Evolutionary conservation across 2,888 invertebrate species (phyloP).

Genomic region (Muschampia plurimacula): DNA sequence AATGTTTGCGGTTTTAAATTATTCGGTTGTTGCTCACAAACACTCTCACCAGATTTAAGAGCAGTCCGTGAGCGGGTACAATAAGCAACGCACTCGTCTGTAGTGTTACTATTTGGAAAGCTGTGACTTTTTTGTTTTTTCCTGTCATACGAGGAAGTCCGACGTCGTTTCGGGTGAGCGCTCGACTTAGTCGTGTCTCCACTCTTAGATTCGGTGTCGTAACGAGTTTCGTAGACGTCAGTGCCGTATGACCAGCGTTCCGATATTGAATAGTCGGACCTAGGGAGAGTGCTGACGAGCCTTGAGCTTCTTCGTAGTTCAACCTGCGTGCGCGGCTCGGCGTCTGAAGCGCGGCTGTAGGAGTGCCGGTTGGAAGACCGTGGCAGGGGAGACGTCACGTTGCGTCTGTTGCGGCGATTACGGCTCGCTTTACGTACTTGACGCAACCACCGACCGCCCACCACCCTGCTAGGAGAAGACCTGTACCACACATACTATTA

Average conservation of each 20-base stretch:
- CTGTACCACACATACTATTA: conserved; percentile 56
- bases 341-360: conserved; percentile 61
- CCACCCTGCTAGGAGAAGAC: conserved; percentile 86
- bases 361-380: conserved; percentile 69
- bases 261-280: conserved; percentile 84
- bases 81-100: conserved; percentile 77
- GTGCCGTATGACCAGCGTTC: conserved; percentile 86
- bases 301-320: conserved; percentile 80
- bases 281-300: conserved; percentile 78
- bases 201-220: conserved; percentile 70
- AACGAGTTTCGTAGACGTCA: conserved; percentile 83
- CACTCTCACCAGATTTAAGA: conserved; percentile 76
- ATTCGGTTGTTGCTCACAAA: conserved; percentile 67
- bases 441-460: conserved; percentile 85
- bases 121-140: conserved; percentile 70
- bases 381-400: conserved; percentile 74
- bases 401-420: conserved; percentile 72
- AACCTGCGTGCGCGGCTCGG: conserved; percentile 72
- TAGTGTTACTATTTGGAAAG: conserved; percentile 57
- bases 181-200: conserved; percentile 67
- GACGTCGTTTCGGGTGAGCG: conserved; percentile 62
- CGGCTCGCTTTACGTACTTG: conserved; percentile 77
- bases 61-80: conserved; percentile 82
- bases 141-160: conserved; percentile 77
- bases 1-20: conserved; percentile 59